phyloP scores from a whole-genome alignment of 2,797 vertebrate genomes.

The Notolabrus celidotus region DNA sequence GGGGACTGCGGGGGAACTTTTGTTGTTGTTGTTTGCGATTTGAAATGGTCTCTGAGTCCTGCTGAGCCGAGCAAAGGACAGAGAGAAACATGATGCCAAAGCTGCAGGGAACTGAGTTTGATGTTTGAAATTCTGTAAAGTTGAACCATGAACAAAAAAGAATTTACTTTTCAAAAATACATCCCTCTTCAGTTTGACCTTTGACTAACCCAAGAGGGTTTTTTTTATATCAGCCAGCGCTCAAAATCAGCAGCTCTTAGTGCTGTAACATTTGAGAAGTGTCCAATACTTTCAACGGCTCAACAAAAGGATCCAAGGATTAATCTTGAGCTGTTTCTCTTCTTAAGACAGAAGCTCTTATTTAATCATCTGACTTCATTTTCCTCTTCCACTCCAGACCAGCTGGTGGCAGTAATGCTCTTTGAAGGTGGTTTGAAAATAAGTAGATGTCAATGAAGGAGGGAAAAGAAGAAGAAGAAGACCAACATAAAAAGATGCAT shows the following conservation, averaged over 20 bases:
- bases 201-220: background rate
- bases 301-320: background rate
- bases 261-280: background rate
- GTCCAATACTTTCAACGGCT: background rate
- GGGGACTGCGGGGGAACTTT: background rate
- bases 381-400: background rate
- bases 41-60: background rate
- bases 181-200: conserved; percentile 5
- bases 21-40: background rate
- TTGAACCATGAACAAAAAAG: background rate
- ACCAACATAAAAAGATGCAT: too few species aligned
- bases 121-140: background rate
- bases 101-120: conserved; percentile 1
- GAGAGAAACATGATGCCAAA: conserved; percentile 5
- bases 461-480: too few species aligned
- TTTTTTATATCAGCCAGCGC: too few species aligned
- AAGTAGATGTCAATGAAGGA: too few species aligned
- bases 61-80: background rate
- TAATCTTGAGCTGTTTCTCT: background rate
- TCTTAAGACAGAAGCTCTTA: background rate
- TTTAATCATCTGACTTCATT: background rate
- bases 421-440: background rate
- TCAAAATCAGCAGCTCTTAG: too few species aligned
- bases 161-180: background rate
- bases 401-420: background rate